These are phyloP conservation scores for Acrossocheilus fasciatus DNA, from an alignment of 2,797 vertebrate genomes.

Conservation along the genomic window DNA sequence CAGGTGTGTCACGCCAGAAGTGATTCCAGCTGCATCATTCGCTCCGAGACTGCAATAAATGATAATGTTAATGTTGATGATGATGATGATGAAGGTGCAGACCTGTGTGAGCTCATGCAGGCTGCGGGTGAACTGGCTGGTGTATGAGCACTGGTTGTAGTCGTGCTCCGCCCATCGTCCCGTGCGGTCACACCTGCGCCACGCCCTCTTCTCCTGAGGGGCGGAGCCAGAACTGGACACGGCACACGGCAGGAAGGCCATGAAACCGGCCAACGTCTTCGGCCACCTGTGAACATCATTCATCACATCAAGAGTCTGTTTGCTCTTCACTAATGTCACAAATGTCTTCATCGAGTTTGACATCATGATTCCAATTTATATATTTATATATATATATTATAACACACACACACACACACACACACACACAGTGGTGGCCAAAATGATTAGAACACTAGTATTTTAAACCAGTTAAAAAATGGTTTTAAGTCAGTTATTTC, in stretches of 20 bases:
- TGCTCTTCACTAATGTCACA: neutral
- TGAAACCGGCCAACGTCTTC: constrained; percentile 88
- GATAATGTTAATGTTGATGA: neutral
- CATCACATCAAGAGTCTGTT: neutral
- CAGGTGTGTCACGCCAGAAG: neutral
- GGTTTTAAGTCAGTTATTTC: too few species aligned
- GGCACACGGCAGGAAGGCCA: constrained; percentile 84
- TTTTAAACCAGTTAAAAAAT: too few species aligned
- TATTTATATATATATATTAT: too few species aligned
- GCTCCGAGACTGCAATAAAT: neutral
- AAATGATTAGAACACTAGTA: too few species aligned
- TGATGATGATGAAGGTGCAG: constrained; percentile 35
- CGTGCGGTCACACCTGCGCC: constrained; percentile 84
- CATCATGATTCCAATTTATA: too few species aligned
- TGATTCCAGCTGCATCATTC: neutral
- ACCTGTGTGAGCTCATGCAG: constrained; percentile 91
- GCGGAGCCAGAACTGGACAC: constrained; percentile 75
- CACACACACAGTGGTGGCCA: too few species aligned
- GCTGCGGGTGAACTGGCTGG: constrained; percentile 85
- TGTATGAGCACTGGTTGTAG: constrained; percentile 89
- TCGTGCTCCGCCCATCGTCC: constrained; percentile 89
- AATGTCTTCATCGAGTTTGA: neutral
- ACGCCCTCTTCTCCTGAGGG: constrained; percentile 83
- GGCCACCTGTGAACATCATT: constrained; percentile 82
- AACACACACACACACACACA: too few species aligned